These are phyloP conservation scores for Morelia viridis DNA, from an alignment of 2,797 vertebrate species.

Conservation along the genomic window DNA sequence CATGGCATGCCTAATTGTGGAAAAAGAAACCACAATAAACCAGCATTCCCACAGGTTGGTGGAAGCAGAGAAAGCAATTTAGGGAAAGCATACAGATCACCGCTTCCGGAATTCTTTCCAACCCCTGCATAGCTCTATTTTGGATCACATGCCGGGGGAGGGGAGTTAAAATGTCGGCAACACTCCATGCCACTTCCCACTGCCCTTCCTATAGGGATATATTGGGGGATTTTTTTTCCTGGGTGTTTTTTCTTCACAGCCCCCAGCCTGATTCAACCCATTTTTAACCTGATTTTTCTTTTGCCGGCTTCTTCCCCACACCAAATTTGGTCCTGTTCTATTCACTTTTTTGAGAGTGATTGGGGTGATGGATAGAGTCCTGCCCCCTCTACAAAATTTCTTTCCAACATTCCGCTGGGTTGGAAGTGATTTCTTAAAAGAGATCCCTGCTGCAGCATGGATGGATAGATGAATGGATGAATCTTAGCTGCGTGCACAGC, in stretches of 20 bases:
- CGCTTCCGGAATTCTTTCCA: neutral
- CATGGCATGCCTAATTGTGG: neutral
- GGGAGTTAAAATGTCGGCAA: neutral
- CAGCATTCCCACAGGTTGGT: neutral
- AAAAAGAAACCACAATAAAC: neutral
- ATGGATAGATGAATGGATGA: neutral
- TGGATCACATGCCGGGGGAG: neutral
- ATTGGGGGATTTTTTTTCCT: neutral
- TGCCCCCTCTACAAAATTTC: neutral
- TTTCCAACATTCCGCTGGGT: neutral
- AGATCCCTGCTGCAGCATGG: neutral
- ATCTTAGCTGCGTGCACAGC: neutral
- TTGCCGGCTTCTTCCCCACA: neutral
- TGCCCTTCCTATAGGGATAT: neutral
- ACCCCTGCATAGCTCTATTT: neutral
- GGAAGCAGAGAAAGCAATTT: neutral
- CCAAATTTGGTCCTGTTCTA: neutral
- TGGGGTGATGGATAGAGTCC: neutral
- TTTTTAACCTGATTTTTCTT: neutral
- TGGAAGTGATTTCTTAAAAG: neutral
- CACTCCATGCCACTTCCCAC: neutral
- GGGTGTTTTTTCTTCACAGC: neutral
- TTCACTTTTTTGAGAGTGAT: neutral
- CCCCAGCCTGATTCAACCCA: neutral
- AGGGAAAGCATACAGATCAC: neutral